These are phyloP conservation scores for Dysidea cf. avara DNA, from an alignment of 37 sponge, comb jelly and placozoan species.

Conservation along the genomic window DNA sequence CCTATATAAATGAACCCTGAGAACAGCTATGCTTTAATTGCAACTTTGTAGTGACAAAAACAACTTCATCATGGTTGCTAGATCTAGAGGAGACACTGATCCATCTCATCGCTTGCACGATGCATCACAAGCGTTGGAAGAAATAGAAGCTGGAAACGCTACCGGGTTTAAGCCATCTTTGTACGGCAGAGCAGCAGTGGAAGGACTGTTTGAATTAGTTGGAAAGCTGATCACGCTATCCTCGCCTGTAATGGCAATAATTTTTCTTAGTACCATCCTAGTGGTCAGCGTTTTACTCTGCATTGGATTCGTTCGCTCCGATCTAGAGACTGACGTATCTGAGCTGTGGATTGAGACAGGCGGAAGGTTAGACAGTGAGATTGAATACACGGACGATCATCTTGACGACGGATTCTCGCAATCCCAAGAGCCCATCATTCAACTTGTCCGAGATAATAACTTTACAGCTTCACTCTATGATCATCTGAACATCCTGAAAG, in stretches of 20 bases:
- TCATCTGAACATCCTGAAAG: conserved; percentile 12
- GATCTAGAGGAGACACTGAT: too few relatives aligned
- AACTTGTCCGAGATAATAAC: conserved; percentile 1
- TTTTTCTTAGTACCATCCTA: conserved; percentile 4
- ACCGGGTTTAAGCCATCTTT: neutral
- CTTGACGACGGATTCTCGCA: neutral
- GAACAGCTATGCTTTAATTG: too few relatives aligned
- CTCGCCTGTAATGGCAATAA: neutral
- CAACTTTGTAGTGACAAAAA: too few relatives aligned
- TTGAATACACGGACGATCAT: conserved; percentile 19
- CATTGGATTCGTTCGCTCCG: conserved; percentile 3
- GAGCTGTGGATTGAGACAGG: conserved; percentile 39
- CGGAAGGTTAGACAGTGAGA: conserved; percentile 26
- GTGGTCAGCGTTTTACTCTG: neutral
- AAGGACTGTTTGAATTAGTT: conserved; percentile 4
- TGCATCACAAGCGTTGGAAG: conserved; percentile 10
- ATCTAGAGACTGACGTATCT: conserved; percentile 30
- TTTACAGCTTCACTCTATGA: conserved; percentile 1
- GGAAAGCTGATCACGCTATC: conserved; percentile 1
- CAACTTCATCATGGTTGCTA: too few relatives aligned
- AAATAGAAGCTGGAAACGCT: conserved; percentile 24
- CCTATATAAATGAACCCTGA: too few relatives aligned
- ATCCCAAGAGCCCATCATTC: conserved; percentile 19
- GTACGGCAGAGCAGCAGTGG: conserved; percentile 23
- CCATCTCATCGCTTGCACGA: neutral